Percentiles rank a stretch among this genome's conserved stretches.
Conservation (phyloP, 2,888 invertebrate genomes). For the Branchellion lobata region DNA sequence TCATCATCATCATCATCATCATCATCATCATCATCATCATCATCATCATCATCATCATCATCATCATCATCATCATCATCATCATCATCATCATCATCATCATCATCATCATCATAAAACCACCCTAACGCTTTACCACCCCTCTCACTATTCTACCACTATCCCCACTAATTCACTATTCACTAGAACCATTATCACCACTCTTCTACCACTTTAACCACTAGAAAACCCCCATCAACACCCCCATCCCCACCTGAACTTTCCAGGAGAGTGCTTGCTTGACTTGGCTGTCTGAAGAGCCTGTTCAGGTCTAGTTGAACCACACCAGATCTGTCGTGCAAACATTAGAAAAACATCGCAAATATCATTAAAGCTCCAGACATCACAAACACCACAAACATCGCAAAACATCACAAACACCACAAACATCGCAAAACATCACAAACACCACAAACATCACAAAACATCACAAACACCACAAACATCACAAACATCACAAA, state of each 20-base stretch:
- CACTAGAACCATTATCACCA: no score
- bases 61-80: not conserved
- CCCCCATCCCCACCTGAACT: slow-evolving; percentile 66
- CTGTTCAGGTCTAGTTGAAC: slow-evolving; percentile 3
- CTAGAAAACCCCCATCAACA: no score
- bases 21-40: not conserved
- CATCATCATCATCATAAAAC: no score
- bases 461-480: no score
- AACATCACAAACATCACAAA: no score
- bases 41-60: not conserved
- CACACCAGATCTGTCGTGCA: slow-evolving; percentile 34
- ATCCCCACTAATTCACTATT: not conserved
- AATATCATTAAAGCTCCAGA: no score
- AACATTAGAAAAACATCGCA: not conserved
- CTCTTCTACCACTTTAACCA: no score
- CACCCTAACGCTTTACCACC: not conserved
- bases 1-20: not conserved
- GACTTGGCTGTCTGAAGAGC: not conserved
- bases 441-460: no score
- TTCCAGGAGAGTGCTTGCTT: slow-evolving; percentile 83
- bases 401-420: no score
- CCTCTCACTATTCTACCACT: not conserved
- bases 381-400: no score
- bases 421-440: no score
- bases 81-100: not conserved